These are phyloP conservation scores for Geotrypetes seraphini DNA, from an alignment of 2,797 vertebrate species.

Conservation along the genomic window DNA sequence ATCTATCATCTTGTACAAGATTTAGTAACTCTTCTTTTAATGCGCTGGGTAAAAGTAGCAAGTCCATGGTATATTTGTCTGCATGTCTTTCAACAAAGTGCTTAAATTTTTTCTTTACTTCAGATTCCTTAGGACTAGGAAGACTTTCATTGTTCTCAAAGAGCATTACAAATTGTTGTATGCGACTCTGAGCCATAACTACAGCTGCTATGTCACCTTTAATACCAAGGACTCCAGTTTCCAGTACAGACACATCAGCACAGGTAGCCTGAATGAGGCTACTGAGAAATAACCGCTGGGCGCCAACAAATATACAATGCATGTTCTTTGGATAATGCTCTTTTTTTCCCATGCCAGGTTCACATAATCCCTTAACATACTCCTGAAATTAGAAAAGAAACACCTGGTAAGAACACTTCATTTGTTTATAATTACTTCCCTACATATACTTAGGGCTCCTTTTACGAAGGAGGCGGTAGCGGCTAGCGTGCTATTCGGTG, in stretches of 20 bases:
- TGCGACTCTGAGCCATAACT: conserved; percentile 87
- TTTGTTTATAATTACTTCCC: too few species aligned
- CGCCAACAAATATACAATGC: conserved; percentile 92
- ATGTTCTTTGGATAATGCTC: conserved; percentile 88
- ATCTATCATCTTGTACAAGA: conserved; percentile 57
- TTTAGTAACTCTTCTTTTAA: conserved; percentile 84
- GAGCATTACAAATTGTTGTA: conserved; percentile 88
- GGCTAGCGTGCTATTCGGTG: too few species aligned
- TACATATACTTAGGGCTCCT: too few species aligned
- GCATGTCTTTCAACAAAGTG: conserved; percentile 87
- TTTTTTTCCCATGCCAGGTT: conserved; percentile 81
- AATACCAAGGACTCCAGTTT: conserved; percentile 72
- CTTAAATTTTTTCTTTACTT: conserved; percentile 81
- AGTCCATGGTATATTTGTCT: conserved; percentile 92
- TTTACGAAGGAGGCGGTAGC: too few species aligned
- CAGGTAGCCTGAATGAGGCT: conserved; percentile 82
- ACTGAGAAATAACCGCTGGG: conserved; percentile 78
- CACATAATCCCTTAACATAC: conserved; percentile 86
- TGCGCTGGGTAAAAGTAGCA: conserved; percentile 83
- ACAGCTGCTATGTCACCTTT: conserved; percentile 77
- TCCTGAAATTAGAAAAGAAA: conserved; percentile 56
- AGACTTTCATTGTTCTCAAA: conserved; percentile 75
- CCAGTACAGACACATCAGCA: conserved; percentile 75
- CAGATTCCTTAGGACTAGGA: conserved; percentile 63
- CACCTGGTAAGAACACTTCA: neutral